phyloP scores from a whole-genome alignment of 1,140 invertebrate genomes.

The Monomorium pharaonis region DNA sequence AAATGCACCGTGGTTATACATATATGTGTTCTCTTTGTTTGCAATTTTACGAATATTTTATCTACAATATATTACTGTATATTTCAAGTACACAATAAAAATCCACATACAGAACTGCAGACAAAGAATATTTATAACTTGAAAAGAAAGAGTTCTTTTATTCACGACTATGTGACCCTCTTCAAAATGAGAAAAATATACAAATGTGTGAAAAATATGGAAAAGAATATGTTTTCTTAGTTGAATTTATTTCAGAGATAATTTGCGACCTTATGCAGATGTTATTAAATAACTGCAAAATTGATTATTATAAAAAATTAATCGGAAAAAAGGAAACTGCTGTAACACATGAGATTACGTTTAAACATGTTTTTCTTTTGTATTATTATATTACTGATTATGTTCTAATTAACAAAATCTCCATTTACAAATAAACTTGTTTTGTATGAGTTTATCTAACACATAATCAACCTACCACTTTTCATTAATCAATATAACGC shows the following conservation, averaged over 20 bases:
- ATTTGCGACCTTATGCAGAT: neutral
- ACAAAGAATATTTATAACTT: neutral
- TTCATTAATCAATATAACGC: neutral
- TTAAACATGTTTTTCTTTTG: neutral
- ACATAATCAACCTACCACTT: neutral
- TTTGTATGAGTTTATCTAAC: neutral
- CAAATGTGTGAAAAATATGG: neutral
- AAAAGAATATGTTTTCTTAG: neutral
- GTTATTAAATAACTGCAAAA: neutral
- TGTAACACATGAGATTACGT: neutral
- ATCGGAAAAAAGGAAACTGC: neutral
- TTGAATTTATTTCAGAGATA: neutral
- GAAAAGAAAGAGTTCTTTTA: constrained; percentile 11
- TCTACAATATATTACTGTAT: neutral
- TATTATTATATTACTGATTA: neutral
- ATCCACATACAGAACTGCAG: neutral
- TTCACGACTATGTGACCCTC: too few species aligned
- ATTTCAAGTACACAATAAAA: constrained; percentile 9
- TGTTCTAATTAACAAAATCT: constrained; percentile 3
- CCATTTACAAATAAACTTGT: neutral
- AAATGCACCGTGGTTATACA: neutral
- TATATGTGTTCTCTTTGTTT: neutral
- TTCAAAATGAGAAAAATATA: constrained; percentile 14
- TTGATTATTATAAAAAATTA: neutral
- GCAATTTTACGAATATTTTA: constrained; percentile 3